Evolutionary conservation across 2,888 invertebrate species (phyloP), one percentile per base, ranked within the genome.

Genomic region (Acleris holmiana): DNA sequence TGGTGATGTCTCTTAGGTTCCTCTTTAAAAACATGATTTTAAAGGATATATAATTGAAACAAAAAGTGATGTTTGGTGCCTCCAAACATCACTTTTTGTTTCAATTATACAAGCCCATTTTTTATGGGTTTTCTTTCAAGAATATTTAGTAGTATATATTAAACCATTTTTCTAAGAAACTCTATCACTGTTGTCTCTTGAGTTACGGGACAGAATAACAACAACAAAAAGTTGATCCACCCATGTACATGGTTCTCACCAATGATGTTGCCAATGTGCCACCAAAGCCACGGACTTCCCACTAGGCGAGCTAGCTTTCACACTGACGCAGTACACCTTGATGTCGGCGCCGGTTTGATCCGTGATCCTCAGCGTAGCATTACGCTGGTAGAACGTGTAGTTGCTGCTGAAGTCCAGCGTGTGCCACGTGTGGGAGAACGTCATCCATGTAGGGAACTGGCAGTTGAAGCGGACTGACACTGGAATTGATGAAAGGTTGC

Each of bases 371-470:
- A 96, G 88, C 4, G 96, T 96, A n/a, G 95, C 95, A 83, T 96
- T 96, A 71, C 95, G 94, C 84, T 96, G 95, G 88, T 96, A 96
- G 91, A 97, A 97, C 74, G 96, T 96, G 92, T 97, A 98, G 76
- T 96, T 96, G 77, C 95, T 95, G 78, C 95, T 94, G 85, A 96
- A 96, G 93, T 98, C 97, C 79, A 98, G 93, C 53, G 97, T 97
- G 89, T 98, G 97, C 98, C 98, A 98, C 76, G 97, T 97, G 79
- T 95, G 94, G 65, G 95, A 95, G 78, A 95, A 95, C 71, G 97
- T 96, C 90, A 98, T 94, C 98, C 98, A 98, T 19, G 94, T 93
- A 2, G 98, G 98, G 85, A 97, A 98, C 83, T 96, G 96, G 87
- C 98, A 98, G 89, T 95, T 96, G 84, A 94, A 95, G 68, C 95